These are phyloP conservation scores for Parauchenoglanis punctatus DNA, from an alignment of 2,797 vertebrate genomes.

Conservation along the genomic window DNA sequence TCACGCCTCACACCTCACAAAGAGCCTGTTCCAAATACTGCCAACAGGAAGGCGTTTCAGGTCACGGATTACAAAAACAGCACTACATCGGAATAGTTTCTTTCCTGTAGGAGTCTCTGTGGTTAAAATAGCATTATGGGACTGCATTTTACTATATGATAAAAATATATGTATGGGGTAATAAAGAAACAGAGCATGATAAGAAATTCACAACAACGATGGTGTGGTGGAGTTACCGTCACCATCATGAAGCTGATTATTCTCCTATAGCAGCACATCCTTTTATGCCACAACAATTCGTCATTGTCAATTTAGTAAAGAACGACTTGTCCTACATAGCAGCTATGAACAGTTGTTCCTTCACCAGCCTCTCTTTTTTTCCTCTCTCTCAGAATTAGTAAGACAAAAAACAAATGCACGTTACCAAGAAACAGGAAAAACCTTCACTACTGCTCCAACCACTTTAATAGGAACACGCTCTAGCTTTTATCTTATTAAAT, in stretches of 20 bases:
- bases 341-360: neutral
- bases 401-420: neutral
- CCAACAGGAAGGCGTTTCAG: neutral
- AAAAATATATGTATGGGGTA: neutral
- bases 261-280: neutral
- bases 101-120: neutral
- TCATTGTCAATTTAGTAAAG: neutral
- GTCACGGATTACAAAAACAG: neutral
- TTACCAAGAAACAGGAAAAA: neutral
- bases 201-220: neutral
- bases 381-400: neutral
- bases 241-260: neutral
- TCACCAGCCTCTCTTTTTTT: neutral
- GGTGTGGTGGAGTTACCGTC: neutral
- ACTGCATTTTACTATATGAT: neutral
- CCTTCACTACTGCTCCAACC: neutral
- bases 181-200: neutral
- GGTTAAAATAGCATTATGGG: neutral
- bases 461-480: neutral
- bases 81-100: neutral
- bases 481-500: neutral
- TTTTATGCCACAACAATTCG: neutral
- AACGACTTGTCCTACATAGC: neutral
- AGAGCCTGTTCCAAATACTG: neutral
- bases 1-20: neutral